phyloP scores from a whole-genome alignment of 2,113 vertebrate species.

The Penelope pileata region DNA sequence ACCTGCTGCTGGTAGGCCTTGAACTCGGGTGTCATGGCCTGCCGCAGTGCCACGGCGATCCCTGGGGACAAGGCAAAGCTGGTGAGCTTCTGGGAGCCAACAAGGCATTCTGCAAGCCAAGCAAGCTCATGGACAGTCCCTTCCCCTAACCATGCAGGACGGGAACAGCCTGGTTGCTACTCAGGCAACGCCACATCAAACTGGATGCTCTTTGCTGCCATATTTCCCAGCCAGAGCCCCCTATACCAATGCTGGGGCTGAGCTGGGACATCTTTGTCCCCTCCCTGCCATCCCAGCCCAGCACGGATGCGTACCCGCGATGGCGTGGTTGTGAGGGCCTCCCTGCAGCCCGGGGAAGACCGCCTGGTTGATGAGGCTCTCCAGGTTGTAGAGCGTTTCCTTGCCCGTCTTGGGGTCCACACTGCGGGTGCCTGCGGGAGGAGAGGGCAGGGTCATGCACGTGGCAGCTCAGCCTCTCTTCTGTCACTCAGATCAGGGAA shows the following conservation, averaged over 20 bases:
- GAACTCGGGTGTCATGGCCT: conserved; percentile 92
- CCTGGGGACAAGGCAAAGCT: conserved; percentile 69
- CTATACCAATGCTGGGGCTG: not conserved
- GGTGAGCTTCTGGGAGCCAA: not conserved
- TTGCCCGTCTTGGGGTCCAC: conserved; percentile 91
- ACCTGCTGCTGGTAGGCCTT: conserved; percentile 90
- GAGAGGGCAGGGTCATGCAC: not conserved
- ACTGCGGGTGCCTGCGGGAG: conserved; percentile 81
- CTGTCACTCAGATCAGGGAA: not conserved
- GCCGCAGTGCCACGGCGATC: conserved; percentile 90
- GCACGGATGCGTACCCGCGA: conserved; percentile 81
- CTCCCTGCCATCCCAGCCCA: not conserved
- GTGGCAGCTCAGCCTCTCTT: not conserved
- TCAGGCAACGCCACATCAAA: not conserved
- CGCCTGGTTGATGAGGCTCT: conserved; percentile 92
- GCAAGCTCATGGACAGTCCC: not conserved
- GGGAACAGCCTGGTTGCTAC: not conserved
- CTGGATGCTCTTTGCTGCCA: fast-evolving
- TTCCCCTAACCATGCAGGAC: not conserved
- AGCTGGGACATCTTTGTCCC: not conserved
- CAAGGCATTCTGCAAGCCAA: not conserved
- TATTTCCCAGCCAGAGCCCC: not conserved
- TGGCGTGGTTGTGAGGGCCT: conserved; percentile 96
- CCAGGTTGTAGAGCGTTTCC: conserved; percentile 88
- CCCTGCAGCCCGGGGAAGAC: conserved; percentile 97